Conservation (phyloP, 2,113 vertebrate species). For the Ranitomeya variabilis region DNA sequence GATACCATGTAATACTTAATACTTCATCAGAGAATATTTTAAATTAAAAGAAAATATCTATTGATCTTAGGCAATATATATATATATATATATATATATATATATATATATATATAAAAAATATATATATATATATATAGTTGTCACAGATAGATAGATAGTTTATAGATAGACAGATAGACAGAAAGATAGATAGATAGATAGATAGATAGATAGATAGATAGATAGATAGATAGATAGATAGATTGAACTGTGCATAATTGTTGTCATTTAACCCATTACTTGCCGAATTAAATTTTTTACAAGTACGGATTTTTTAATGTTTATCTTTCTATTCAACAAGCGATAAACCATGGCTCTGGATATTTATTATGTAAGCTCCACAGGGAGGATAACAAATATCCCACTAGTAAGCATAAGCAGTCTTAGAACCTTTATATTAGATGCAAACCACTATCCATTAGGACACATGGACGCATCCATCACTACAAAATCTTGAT, state of each 20-base stretch:
- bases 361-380: slow-evolving; percentile 3
- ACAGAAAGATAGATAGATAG: too few species aligned
- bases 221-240: not conserved
- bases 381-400: slow-evolving; percentile 52
- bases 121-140: too few species aligned
- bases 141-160: too few species aligned
- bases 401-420: slow-evolving; percentile 38
- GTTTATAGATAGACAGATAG: too few species aligned
- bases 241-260: not conserved
- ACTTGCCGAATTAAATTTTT: too few species aligned
- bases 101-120: too few species aligned
- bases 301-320: not conserved
- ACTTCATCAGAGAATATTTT: too few species aligned
- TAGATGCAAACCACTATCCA: slow-evolving; percentile 49
- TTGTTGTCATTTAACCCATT: too few species aligned
- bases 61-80: too few species aligned
- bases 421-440: slow-evolving; percentile 46
- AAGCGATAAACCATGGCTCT: not conserved
- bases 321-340: not conserved
- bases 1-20: too few species aligned
- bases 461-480: slow-evolving; percentile 28
- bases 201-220: not conserved
- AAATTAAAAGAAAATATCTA: too few species aligned
- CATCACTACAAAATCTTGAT: slow-evolving; percentile 52
- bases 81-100: too few species aligned